Evolutionary conservation across 2,113 vertebrate species (phyloP).

Genomic region (Eulemur macaco): DNA sequence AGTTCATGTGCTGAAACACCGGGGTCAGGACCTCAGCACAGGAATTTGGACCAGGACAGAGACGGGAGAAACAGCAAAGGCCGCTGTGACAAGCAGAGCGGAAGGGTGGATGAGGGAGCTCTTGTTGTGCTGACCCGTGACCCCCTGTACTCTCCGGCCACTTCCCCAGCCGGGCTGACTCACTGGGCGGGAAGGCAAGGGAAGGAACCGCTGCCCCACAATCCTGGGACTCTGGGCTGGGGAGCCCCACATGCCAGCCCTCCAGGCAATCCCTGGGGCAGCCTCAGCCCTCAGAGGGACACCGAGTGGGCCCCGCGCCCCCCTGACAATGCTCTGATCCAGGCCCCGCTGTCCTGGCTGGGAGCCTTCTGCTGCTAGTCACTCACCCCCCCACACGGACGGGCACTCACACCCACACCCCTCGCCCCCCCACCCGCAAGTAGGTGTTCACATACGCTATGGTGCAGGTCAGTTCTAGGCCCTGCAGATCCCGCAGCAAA

Average conservation of each 20-base stretch:
- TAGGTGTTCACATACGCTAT: neutral
- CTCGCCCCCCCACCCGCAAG: neutral
- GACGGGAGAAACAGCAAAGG: neutral
- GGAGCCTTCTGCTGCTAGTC: neutral
- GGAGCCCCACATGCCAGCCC: neutral
- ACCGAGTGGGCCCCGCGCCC: neutral
- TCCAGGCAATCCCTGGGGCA: neutral
- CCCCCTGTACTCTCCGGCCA: neutral
- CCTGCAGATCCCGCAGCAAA: neutral
- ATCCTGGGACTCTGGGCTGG: neutral
- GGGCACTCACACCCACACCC: neutral
- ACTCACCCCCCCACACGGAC: neutral
- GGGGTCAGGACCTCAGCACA: neutral
- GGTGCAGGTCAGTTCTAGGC: neutral
- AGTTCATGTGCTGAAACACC: neutral
- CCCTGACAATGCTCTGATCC: neutral
- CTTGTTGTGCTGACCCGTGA: conserved; percentile 43
- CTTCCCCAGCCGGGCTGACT: conserved; percentile 35
- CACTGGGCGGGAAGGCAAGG: conserved; percentile 48
- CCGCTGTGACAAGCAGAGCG: neutral
- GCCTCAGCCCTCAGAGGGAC: neutral
- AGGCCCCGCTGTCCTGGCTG: neutral
- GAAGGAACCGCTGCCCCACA: neutral
- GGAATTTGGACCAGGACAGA: neutral
- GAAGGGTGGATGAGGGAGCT: neutral